Percentiles rank a stretch among this genome's conserved stretches.
These are phyloP conservation scores for Aselliscus stoliczkanus DNA, from an alignment of 2,797 vertebrate species.

Conservation along the genomic window DNA sequence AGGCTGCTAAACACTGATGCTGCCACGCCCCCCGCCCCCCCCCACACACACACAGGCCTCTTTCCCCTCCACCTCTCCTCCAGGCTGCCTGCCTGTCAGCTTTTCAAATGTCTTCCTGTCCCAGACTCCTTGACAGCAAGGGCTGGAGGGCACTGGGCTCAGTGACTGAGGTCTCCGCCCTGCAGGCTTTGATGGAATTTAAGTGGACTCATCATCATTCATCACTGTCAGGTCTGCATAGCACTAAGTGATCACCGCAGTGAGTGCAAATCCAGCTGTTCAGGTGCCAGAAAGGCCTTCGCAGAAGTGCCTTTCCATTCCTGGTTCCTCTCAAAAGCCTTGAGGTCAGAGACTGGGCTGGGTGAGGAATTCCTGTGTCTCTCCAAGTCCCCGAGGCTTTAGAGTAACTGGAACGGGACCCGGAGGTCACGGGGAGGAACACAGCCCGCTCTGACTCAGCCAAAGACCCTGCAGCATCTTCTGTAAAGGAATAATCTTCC, in stretches of 20 bases:
- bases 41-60: too few species aligned
- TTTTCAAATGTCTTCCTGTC: not conserved
- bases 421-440: not conserved
- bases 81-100: not conserved
- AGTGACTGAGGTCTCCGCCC: not conserved
- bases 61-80: too few species aligned
- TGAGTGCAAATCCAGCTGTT: not conserved
- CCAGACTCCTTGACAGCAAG: not conserved
- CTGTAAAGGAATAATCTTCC: not conserved
- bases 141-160: not conserved
- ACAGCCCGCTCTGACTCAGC: not conserved
- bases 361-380: not conserved
- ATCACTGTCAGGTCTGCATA: not conserved
- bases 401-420: not conserved
- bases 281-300: not conserved
- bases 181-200: not conserved
- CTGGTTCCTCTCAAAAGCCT: not conserved
- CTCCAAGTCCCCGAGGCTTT: not conserved
- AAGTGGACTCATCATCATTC: not conserved
- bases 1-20: not conserved
- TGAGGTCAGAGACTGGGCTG: not conserved
- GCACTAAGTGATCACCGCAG: not conserved
- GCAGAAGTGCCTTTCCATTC: not conserved
- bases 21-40: not conserved
- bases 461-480: not conserved